Conservation (phyloP, 2,113 vertebrate species). For the Poecile atricapillus region DNA sequence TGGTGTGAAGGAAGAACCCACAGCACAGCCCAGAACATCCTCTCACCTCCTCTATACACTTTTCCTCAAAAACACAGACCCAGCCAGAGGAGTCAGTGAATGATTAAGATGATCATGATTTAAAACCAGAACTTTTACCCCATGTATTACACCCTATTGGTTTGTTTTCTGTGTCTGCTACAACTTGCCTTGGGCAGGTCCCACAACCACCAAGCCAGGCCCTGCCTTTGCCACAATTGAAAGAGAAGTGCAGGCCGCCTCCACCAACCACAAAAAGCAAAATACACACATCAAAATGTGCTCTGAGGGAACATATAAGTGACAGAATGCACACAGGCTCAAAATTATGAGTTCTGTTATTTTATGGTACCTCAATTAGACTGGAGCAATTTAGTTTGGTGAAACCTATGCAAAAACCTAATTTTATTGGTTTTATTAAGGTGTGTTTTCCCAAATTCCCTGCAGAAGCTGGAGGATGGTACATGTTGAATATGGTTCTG, state of each 20-base stretch:
- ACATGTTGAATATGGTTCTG: background rate
- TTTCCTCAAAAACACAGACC: background rate
- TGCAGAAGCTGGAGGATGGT: background rate
- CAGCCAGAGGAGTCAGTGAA: background rate
- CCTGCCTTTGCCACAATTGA: background rate
- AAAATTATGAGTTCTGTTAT: background rate
- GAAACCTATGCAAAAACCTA: background rate
- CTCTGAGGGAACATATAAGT: background rate
- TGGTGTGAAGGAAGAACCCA: accelerated
- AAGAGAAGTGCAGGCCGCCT: background rate
- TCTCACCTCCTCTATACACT: background rate
- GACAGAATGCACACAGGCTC: background rate
- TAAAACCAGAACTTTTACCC: background rate
- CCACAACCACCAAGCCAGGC: background rate
- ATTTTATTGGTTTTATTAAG: background rate
- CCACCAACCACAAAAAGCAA: background rate
- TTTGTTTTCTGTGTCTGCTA: background rate
- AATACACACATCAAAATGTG: background rate
- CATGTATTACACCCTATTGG: background rate
- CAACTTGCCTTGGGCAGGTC: background rate
- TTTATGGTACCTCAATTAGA: background rate
- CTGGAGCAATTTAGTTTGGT: background rate
- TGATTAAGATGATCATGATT: background rate
- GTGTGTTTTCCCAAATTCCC: background rate
- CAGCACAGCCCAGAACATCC: background rate